Evolutionary conservation across 92 coral and sea anemone genomes (phyloP).

Genomic region (Phenganax marumi): DNA sequence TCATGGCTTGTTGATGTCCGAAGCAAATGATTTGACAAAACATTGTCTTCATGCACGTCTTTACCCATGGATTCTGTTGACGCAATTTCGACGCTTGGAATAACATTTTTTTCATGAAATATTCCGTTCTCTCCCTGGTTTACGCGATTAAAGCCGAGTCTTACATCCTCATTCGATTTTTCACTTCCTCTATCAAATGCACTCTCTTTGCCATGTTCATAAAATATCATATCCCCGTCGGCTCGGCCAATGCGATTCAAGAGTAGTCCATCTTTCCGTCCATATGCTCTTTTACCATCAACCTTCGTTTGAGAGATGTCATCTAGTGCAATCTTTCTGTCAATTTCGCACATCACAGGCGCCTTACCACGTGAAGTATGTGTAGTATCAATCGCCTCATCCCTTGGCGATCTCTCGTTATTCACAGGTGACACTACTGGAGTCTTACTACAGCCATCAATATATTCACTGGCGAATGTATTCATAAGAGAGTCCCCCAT

Average conservation of each 20-base stretch:
- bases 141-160: too few species aligned
- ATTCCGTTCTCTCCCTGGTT: too few species aligned
- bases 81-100: too few species aligned
- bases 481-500: slow-evolving; percentile 47
- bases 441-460: slow-evolving; percentile 25
- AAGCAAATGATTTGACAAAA: not conserved
- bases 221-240: too few species aligned
- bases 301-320: not conserved
- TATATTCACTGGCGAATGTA: slow-evolving; percentile 29
- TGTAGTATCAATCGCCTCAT: not conserved
- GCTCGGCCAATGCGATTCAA: too few species aligned
- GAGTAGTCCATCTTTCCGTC: too few species aligned
- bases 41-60: not conserved
- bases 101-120: too few species aligned
- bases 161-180: too few species aligned
- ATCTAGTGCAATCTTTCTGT: not conserved
- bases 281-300: too few species aligned
- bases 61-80: too few species aligned
- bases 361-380: not conserved
- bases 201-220: too few species aligned
- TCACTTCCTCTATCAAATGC: too few species aligned
- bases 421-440: not conserved
- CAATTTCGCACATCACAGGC: not conserved
- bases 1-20: not conserved
- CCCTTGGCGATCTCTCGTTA: not conserved